A percentile compares a stretch with the other conserved stretches of the same genome.
These are phyloP conservation scores for Phyllostomus hastatus DNA, from an alignment of 2,113 vertebrate species.

Conservation along the genomic window DNA sequence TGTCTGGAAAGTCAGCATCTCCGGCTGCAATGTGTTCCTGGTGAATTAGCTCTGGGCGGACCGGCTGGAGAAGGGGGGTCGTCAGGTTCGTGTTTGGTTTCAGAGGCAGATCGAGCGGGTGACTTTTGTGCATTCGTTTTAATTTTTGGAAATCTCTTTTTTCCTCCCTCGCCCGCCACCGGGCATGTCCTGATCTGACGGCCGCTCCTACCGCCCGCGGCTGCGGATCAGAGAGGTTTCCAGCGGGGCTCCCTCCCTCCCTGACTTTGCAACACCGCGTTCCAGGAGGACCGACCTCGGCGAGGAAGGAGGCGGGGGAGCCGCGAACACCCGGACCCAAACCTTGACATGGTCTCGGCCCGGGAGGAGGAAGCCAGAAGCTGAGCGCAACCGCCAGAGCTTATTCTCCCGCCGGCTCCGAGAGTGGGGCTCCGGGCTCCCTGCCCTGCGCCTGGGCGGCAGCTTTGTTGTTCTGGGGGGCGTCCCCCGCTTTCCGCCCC, in stretches of 20 bases:
- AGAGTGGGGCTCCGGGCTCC: background rate
- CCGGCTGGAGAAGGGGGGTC: background rate
- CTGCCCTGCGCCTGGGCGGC: constrained; percentile 11
- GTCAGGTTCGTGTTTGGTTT: background rate
- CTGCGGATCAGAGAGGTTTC: constrained; percentile 44
- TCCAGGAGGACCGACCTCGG: constrained; percentile 11
- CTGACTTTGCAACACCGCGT: constrained; percentile 64
- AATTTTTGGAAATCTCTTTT: constrained; percentile 13
- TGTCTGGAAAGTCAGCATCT: constrained; percentile 78
- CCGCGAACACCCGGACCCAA: constrained; percentile 15
- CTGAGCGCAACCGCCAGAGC: constrained; percentile 48
- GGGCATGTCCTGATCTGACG: constrained; percentile 78
- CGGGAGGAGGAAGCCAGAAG: constrained; percentile 40
- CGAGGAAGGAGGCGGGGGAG: constrained; percentile 28
- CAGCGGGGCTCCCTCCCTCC: constrained; percentile 63
- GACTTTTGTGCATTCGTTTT: constrained; percentile 60
- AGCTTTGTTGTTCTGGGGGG: background rate
- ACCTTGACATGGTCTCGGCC: constrained; percentile 66
- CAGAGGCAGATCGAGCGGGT: constrained; percentile 33
- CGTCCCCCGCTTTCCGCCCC: background rate
- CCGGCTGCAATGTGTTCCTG: constrained; percentile 61
- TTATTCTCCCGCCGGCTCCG: background rate
- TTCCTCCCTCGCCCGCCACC: constrained; percentile 39
- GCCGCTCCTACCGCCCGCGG: constrained; percentile 37
- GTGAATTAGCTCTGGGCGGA: constrained; percentile 47